Conservation (phyloP, 2,797 vertebrate genomes). For the Brachymystax lenok region DNA sequence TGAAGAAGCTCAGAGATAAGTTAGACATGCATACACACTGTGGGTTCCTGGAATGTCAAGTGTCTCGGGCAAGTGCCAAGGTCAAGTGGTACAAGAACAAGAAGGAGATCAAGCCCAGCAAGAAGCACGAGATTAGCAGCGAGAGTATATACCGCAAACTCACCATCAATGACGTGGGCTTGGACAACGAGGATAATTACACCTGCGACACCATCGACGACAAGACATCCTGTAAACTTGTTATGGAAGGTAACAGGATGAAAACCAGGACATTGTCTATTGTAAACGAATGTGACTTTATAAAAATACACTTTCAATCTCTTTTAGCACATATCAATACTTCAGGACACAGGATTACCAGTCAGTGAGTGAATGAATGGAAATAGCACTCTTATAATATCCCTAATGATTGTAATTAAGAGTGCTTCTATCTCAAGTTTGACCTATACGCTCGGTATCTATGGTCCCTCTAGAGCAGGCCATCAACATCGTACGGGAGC, state of each 20-base stretch:
- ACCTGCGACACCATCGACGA: conserved; percentile 89
- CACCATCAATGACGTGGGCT: conserved; percentile 84
- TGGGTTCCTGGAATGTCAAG: conserved; percentile 91
- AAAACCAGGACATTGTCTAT: neutral
- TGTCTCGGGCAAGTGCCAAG: conserved; percentile 86
- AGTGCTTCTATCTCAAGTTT: neutral
- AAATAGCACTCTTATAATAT: neutral
- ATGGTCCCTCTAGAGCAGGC: conserved; percentile 83
- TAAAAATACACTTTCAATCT: no score
- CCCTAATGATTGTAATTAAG: neutral
- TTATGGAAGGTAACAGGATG: conserved; percentile 88
- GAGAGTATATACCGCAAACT: conserved; percentile 91
- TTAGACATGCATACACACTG: conserved; percentile 94
- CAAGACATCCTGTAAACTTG: conserved; percentile 90
- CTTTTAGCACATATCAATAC: neutral
- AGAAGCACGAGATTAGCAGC: conserved; percentile 86
- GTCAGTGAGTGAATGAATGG: neutral
- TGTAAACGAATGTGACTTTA: neutral
- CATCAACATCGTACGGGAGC: conserved; percentile 87
- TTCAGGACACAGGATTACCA: neutral
- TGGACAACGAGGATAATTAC: conserved; percentile 87
- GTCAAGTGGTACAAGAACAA: conserved; percentile 91
- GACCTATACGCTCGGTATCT: conserved; percentile 17
- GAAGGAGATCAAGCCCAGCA: conserved; percentile 73
- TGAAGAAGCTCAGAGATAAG: conserved; percentile 92